Evolutionary conservation across 2,888 invertebrate genomes (phyloP), one percentile per base, ranked within the genome.

Genomic region (Drosophila niveifrons): DNA sequence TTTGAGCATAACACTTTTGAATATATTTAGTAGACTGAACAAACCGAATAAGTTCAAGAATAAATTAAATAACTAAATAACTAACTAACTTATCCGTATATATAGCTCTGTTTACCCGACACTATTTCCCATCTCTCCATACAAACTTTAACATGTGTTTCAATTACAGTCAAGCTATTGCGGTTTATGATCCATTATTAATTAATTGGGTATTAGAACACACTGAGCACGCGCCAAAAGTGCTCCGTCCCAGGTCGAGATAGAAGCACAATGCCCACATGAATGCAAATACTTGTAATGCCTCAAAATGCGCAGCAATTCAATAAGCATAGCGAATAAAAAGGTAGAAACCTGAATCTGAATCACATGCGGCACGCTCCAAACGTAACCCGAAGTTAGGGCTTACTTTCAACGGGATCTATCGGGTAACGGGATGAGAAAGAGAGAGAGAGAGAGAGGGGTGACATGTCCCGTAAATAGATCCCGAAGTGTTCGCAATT

Each of bases 171-270:
- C 23, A 23, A 23, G 23, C 23, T 23, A 23, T 23, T 23, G 6
- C 23, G 23, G 23, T 23, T 23, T 23, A 23, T 4, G 4, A 3
- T 23, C 23, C 4, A 36, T 36, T 36, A 82, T 71, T 77, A 83
- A 85, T 88, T 83, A 86, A 85, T 88, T 85, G 72, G 71, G 75
- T 80, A 77, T 82, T 88, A 66, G 82, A 89, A 86, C 89, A 86
- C 89, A 86, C 78, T 67, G 73, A 75, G 78, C 89, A 90, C 90
- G 87, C 89, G 85, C 62, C 71, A 55, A 41, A 43, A 46, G 34
- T 1, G 31, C 15, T 15, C n/a, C n/a, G 18, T 51, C 43, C 65
- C 66, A 47, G 31, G 47, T 62, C 39, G 73, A 77, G 69, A 84
- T 76, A 80, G 87, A 75, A 74, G 76, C 72, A 73, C 77, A 80